phyloP scores from a whole-genome alignment of 2,797 vertebrate species.

The Numenius phaeopus region DNA sequence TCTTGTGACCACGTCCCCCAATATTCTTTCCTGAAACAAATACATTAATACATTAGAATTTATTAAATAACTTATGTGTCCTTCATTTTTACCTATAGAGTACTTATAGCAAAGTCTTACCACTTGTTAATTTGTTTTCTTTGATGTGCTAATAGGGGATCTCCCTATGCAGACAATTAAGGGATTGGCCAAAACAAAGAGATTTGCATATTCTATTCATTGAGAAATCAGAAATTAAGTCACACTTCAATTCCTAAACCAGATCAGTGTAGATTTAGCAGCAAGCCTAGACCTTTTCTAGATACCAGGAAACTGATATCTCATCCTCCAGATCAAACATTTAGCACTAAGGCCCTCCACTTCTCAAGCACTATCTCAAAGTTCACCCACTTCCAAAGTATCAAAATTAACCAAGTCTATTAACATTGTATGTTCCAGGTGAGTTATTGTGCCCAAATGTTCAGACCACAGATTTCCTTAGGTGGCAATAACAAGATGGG shows the following conservation, averaged over 20 bases:
- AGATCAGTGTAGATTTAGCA: background rate
- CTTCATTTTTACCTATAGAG: background rate
- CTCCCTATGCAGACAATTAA: background rate
- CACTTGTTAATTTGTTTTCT: background rate
- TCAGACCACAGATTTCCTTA: background rate
- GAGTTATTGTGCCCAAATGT: background rate
- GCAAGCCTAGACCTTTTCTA: background rate
- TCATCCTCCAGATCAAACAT: background rate
- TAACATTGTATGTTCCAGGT: background rate
- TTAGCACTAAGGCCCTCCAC: background rate
- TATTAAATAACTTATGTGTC: background rate
- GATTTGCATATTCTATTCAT: background rate
- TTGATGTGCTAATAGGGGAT: background rate
- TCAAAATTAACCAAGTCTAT: background rate
- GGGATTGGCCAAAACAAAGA: background rate
- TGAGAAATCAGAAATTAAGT: background rate
- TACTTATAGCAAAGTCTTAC: background rate
- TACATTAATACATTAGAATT: background rate
- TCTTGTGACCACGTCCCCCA: conserved; percentile 94
- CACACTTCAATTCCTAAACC: background rate
- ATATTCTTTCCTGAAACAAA: conserved; percentile 89
- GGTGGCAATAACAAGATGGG: background rate
- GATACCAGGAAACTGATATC: background rate
- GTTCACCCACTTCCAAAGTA: background rate
- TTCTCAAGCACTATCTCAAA: background rate